These are phyloP conservation scores for Scolanthus callimorphus DNA, from an alignment of 92 coral and sea anemone genomes.

Conservation along the genomic window DNA sequence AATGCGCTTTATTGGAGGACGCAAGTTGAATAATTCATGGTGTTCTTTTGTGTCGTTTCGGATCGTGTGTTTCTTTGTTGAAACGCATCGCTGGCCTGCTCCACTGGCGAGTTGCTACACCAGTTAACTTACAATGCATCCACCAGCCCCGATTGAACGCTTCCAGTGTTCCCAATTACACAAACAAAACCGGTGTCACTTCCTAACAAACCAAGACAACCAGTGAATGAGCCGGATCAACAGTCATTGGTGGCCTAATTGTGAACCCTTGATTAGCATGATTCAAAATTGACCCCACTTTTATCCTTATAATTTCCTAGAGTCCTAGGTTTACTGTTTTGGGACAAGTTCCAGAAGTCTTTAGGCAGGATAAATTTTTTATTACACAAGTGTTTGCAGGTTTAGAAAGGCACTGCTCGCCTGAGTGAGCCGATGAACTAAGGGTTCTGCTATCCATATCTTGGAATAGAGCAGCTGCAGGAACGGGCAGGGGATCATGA, in stretches of 20 bases:
- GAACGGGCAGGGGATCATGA: no score
- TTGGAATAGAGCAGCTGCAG: background rate
- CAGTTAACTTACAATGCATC: constrained; percentile 20
- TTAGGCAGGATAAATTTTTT: no score
- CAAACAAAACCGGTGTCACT: constrained; percentile 20
- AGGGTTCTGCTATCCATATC: constrained; percentile 4
- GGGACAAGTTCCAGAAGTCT: no score
- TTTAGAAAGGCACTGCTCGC: constrained; percentile 10
- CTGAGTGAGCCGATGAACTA: constrained; percentile 22
- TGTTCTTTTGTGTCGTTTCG: constrained; percentile 49
- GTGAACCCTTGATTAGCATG: background rate
- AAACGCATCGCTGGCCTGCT: constrained; percentile 33
- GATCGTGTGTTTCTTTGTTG: constrained; percentile 78
- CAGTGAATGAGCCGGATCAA: background rate
- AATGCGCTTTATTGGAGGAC: constrained; percentile 51
- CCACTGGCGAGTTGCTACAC: constrained; percentile 11
- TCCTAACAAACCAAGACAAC: background rate
- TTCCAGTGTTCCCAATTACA: constrained; percentile 15
- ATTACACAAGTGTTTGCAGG: background rate
- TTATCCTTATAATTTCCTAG: no score
- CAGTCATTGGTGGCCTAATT: background rate
- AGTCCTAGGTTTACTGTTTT: no score
- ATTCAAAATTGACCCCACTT: no score
- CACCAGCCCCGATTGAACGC: constrained; percentile 29
- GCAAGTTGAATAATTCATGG: constrained; percentile 48